Evolutionary conservation across 92 coral and sea anemone genomes (phyloP), one percentile per base, ranked within the genome.

Genomic region (Desmophyllum pertusum): DNA sequence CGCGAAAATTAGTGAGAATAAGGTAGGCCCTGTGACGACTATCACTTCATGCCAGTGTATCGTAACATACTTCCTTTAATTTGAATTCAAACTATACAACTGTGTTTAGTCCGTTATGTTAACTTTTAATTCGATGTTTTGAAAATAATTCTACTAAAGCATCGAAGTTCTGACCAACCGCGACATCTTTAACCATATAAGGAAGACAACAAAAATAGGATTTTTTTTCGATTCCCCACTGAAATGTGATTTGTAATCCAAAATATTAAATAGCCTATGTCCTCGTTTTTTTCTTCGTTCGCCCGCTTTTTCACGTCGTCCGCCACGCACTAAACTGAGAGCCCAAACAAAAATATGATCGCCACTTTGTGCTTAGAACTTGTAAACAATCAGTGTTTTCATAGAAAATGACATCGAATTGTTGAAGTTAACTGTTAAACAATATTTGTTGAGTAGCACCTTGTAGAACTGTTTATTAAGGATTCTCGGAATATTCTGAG

Each of bases 131-230:
- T 25, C 39, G 35, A 39, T 41, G 39, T 18, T 80, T 80, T 66
- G 84, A 25, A 66, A 80, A 48, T 21, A 19, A 30, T 66, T 45
- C 59, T 40, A 59, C 31, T 25, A 17, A 31, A 59, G 65, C 33
- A 59, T n/a, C 9, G 3, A 25, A 3, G 13, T 18, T 43, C 76
- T 80, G 84, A 80, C 84, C 78, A 36, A 81, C 55, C 67, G 29
- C 52, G 48, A 64, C 27, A 42, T 50, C 66, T 59, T 38, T 72
- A 31, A 55, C 85, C 85, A 70, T 81, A 81, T 81, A 63, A 48
- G 78, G 85, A 57, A 25, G 52, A 18, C 17, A 43, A 6, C 41
- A 30, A 77, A 62, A 15, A 21, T 29, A 4, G 8, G 31, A 29
- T 6, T 46, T 23, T 1, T 37, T 76, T 14, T 1, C 30, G n/a